Base-by-base conservation (phyloP, 2,797 vertebrate genomes). In the Allobates femoralis region DNA sequence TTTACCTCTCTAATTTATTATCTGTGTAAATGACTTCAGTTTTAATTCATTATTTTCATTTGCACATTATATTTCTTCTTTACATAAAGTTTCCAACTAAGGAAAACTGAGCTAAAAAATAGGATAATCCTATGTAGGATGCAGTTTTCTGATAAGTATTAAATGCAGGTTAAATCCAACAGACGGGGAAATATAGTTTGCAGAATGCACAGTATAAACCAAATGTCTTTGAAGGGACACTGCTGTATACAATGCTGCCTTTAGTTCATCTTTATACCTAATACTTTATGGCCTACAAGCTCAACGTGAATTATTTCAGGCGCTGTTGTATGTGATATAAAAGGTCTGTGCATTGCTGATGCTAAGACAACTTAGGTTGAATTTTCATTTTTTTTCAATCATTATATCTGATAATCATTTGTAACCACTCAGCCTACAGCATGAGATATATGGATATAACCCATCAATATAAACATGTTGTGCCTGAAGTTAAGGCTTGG, bases 331-430 rank as follows among this genome's bases (percentile, higher is more conserved):
- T 81, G 76, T 79, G 50, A 71, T 82, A 56, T 71, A 26, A 5
- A 26, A 55, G 6, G n/a, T 81, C 60, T 46, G n/a, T 10, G 46
- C 26, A 69, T 81, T 46, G 53, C 60, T 69, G 26, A 69, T 55
- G 46, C 23, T 55, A 16, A 7, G 19, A 34, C 30, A 55, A 71
- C 69, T 34, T 55, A 34, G 62, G 60, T 23, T 32, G 28, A 3
- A 15, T n/a, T 7, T 23, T 5, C n/a, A n/a, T n/a, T 32, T 55
- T 23, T 77, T 12, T 12, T 46, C n/a, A 79, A 62, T 79, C 28
- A 32, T 32, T 32, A 79, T 21, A 58, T 32, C 76, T 34, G 76
- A 60, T 79, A 79, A 79, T 79, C 53, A 77, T 19, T 34, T 58
- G 46, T 28, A 32, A 58, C 55, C 51, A 56, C 32, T 60, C 16